Evolutionary conservation across 2,888 invertebrate genomes (phyloP).

Genomic region (Pediacus dermestoides): DNA sequence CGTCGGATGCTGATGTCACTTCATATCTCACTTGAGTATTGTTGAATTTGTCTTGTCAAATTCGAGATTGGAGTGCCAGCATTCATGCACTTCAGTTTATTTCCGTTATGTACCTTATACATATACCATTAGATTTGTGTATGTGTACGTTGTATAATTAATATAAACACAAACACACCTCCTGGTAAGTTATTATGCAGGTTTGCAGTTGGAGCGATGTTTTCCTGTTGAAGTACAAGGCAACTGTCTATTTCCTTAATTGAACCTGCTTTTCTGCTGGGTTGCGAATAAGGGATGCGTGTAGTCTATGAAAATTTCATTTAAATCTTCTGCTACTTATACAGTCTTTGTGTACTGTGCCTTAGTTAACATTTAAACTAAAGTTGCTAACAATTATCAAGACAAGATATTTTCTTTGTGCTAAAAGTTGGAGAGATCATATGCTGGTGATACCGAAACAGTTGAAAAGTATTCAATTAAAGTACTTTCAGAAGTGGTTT

Average conservation of each 20-base stretch:
- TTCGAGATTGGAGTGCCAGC: constrained; percentile 3
- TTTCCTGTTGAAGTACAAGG: constrained; percentile 1
- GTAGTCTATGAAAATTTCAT: constrained; percentile 5
- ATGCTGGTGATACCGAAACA: too few relatives aligned
- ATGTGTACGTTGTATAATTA: constrained; percentile 26
- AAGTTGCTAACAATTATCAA: too few relatives aligned
- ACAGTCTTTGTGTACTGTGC: too few relatives aligned
- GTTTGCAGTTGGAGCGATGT: constrained; percentile 1
- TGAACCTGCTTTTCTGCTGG: constrained; percentile 5
- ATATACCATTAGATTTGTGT: constrained; percentile 19
- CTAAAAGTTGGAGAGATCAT: too few relatives aligned
- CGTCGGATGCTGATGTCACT: too few relatives aligned
- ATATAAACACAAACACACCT: constrained; percentile 22
- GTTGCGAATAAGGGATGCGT: constrained; percentile 7
- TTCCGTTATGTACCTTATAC: constrained; percentile 4
- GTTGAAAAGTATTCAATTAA: too few relatives aligned
- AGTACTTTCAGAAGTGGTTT: too few relatives aligned
- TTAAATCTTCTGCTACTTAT: too few relatives aligned
- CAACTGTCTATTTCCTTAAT: constrained; percentile 7
- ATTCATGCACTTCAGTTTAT: constrained; percentile 5
- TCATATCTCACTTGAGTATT: constrained; percentile 1
- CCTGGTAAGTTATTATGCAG: constrained; percentile 7
- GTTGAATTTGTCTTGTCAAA: constrained; percentile 6
- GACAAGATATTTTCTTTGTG: too few relatives aligned
- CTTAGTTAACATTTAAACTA: too few relatives aligned